Conservation (phyloP, 2,797 vertebrate genomes). For the Pantherophis alleghaniensis region DNA sequence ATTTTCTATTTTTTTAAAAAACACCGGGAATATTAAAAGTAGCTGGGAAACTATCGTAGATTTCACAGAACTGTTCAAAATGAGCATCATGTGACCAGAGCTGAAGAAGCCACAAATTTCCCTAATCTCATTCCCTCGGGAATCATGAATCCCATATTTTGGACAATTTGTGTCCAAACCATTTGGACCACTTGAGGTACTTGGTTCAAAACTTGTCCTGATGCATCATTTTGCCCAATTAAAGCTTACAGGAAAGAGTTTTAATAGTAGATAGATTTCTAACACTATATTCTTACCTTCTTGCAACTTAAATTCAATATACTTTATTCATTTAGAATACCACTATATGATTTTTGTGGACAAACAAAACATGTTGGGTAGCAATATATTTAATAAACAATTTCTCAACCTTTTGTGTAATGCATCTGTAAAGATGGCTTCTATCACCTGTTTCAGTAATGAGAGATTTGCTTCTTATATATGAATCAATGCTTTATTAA, state of each 20-base stretch:
- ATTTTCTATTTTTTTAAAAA: neutral
- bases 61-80: neutral
- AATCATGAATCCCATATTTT: neutral
- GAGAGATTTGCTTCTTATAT: constrained; percentile 63
- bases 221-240: neutral
- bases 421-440: constrained; percentile 43
- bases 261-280: neutral
- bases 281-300: neutral
- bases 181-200: neutral
- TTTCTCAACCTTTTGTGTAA: neutral
- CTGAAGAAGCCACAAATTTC: neutral
- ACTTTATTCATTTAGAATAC: neutral
- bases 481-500: constrained; percentile 75
- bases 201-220: neutral
- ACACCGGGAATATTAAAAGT: neutral
- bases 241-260: neutral
- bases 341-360: neutral
- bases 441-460: constrained; percentile 46
- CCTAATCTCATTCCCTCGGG: neutral
- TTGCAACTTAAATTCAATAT: neutral
- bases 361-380: neutral
- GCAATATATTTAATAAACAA: neutral
- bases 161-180: neutral
- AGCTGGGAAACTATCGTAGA: neutral
- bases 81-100: neutral